phyloP scores from a whole-genome alignment of 2,888 invertebrate species.

The Drosophila emarginata region DNA sequence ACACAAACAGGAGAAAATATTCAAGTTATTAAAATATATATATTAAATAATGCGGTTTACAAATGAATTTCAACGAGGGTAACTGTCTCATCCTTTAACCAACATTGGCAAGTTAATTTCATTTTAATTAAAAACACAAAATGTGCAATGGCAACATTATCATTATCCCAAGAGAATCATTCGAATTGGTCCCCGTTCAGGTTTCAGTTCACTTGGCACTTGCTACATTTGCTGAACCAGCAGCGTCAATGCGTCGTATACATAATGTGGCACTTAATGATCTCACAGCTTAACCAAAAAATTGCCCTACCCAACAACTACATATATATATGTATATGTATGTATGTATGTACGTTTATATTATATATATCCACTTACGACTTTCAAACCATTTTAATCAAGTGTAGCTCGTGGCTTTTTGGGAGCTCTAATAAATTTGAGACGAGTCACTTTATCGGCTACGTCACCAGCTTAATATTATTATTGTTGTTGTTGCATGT shows the following conservation, averaged over 20 bases:
- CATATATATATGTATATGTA: not conserved
- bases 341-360: not conserved
- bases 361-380: conserved; percentile 7
- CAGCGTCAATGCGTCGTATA: conserved; percentile 58
- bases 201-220: not conserved
- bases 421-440: conserved; percentile 33
- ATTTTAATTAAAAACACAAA: conserved; percentile 74
- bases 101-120: conserved; percentile 61
- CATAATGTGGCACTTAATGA: conserved; percentile 63
- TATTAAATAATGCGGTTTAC: conserved; percentile 1
- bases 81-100: not conserved
- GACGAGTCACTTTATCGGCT: conserved; percentile 52
- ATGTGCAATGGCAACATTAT: conserved; percentile 43
- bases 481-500: conserved; percentile 61
- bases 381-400: conserved; percentile 59
- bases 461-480: conserved; percentile 48
- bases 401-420: conserved; percentile 47
- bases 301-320: conserved; percentile 25
- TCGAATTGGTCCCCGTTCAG: conserved; percentile 14
- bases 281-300: conserved; percentile 59
- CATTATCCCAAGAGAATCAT: conserved; percentile 32
- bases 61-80: conserved; percentile 5
- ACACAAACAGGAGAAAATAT: not conserved
- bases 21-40: not conserved
- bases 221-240: conserved; percentile 33